Evolutionary conservation across 1,140 invertebrate species (phyloP).

Genomic region (Agrilus planipennis): DNA sequence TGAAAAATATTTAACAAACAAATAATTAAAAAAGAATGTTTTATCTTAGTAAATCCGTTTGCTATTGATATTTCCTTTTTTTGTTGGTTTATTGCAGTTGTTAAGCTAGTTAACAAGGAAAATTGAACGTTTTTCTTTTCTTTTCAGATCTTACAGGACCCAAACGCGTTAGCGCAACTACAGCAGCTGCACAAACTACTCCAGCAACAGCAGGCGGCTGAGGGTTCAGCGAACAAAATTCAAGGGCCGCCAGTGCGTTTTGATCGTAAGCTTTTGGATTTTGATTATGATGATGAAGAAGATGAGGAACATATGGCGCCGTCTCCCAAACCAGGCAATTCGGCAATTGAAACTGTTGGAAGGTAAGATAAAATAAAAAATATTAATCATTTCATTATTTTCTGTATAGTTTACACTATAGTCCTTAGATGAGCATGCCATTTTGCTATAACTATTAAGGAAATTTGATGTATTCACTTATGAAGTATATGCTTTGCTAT

Average conservation of each 20-base stretch:
- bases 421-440: too few species aligned
- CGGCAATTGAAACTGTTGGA: conserved; percentile 18
- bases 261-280: conserved; percentile 68
- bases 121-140: conserved; percentile 10
- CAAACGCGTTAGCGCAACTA: conserved; percentile 40
- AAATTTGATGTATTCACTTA: neutral
- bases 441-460: too few species aligned
- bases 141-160: conserved; percentile 26
- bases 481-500: neutral
- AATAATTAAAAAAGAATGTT: too few species aligned
- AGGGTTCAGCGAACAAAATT: conserved; percentile 29
- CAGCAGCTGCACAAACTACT: conserved; percentile 48
- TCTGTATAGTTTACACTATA: too few species aligned
- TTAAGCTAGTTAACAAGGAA: too few species aligned
- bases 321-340: conserved; percentile 22
- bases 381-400: too few species aligned
- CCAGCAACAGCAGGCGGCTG: conserved; percentile 40
- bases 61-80: too few species aligned
- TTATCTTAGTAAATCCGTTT: too few species aligned
- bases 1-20: too few species aligned
- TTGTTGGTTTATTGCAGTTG: too few species aligned
- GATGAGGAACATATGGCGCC: conserved; percentile 48
- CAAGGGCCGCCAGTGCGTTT: conserved; percentile 41
- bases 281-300: conserved; percentile 75
- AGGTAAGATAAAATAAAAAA: conserved; percentile 13